Percentiles rank a stretch among this genome's conserved stretches.
Conservation (phyloP, 2,888 invertebrate species). For the Parnassius apollo region DNA sequence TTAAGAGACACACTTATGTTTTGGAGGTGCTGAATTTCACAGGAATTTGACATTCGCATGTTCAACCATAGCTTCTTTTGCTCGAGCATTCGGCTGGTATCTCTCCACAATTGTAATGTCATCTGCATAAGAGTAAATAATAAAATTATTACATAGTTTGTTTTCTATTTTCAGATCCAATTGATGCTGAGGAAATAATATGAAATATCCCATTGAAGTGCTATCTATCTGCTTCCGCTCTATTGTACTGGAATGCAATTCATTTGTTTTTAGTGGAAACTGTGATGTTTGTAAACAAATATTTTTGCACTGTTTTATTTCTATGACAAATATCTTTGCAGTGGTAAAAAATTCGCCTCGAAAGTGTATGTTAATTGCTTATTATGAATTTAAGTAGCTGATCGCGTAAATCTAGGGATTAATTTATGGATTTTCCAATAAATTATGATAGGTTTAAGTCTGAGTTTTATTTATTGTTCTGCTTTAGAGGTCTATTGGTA, state of each 20-base stretch:
- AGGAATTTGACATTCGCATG: too few species aligned
- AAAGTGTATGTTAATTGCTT: slow-evolving; percentile 39
- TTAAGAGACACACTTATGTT: too few species aligned
- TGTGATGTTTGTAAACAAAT: slow-evolving; percentile 15
- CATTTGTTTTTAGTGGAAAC: slow-evolving; percentile 12
- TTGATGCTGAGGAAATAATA: slow-evolving; percentile 35
- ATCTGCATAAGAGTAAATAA: too few species aligned
- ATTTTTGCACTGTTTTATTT: slow-evolving; percentile 1
- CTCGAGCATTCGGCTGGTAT: too few species aligned
- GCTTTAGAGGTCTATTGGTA: not conserved
- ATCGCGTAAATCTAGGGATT: slow-evolving; percentile 48
- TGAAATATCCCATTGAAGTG: slow-evolving; percentile 37
- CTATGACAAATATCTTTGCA: slow-evolving; percentile 2
- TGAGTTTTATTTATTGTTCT: slow-evolving; percentile 31
- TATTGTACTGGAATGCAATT: slow-evolving; percentile 15
- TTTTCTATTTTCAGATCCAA: slow-evolving; percentile 49
- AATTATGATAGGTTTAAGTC: slow-evolving; percentile 53
- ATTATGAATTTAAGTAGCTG: slow-evolving; percentile 48
- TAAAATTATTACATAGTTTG: not conserved
- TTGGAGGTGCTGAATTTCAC: too few species aligned
- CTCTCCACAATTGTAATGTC: too few species aligned
- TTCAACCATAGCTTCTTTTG: too few species aligned
- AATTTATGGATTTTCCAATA: slow-evolving; percentile 65
- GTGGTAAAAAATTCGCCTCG: slow-evolving; percentile 1
- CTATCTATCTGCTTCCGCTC: slow-evolving; percentile 18